A percentile compares a stretch with the other conserved stretches of the same genome.
phyloP scores from a whole-genome alignment of 2,113 vertebrate genomes.

The Notiomystis cincta region DNA sequence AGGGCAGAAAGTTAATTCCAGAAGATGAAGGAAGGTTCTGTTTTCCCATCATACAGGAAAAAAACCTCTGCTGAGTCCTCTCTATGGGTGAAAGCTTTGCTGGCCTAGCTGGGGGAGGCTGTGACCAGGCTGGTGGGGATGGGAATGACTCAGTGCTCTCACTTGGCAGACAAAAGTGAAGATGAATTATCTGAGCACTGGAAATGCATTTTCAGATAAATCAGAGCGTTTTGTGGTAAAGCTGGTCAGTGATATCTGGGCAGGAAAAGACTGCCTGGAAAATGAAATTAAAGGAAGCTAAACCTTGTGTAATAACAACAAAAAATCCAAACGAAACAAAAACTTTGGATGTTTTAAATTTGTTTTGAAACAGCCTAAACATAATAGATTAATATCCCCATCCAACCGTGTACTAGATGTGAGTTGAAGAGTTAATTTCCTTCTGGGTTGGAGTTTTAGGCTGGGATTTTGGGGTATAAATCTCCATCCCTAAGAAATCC shows the following conservation, averaged over 20 bases:
- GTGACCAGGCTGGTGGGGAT: background rate
- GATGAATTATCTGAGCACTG: background rate
- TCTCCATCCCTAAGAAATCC: background rate
- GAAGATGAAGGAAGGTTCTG: background rate
- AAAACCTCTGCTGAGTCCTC: background rate
- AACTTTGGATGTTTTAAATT: too few species aligned
- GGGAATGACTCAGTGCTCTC: background rate
- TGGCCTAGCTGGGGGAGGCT: background rate
- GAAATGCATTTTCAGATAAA: constrained; percentile 20
- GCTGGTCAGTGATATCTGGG: background rate
- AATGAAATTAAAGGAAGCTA: background rate
- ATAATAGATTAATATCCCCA: background rate
- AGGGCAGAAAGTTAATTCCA: background rate
- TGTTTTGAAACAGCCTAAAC: background rate
- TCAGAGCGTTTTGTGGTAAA: background rate
- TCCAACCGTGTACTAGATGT: background rate
- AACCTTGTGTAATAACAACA: background rate
- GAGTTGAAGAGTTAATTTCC: background rate
- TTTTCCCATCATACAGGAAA: background rate
- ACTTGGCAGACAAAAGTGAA: background rate
- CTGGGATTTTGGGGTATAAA: background rate
- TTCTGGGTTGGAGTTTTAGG: background rate
- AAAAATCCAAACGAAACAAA: background rate
- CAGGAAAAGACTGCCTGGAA: background rate
- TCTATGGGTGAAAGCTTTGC: background rate